Conservation (phyloP, 1,140 invertebrate species). For the Drosophila insularis region DNA sequence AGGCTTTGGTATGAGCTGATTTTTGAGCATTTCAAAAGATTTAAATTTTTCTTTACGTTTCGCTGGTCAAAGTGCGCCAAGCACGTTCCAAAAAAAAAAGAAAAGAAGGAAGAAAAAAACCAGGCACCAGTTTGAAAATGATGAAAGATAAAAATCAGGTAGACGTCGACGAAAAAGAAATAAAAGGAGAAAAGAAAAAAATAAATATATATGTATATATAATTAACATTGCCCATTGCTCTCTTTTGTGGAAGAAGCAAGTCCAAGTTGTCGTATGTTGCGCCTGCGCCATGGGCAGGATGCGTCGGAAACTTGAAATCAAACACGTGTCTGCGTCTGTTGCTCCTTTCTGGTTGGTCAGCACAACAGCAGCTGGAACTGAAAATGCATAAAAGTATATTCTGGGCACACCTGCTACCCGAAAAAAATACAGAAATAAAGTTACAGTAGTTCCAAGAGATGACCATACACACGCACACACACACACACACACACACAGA, state of each 20-base stretch:
- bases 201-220: slow-evolving; percentile 41
- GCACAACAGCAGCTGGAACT: slow-evolving; percentile 56
- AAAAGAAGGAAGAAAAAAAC: slow-evolving; percentile 50
- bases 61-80: slow-evolving; percentile 60
- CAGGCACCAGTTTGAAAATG: slow-evolving; percentile 60
- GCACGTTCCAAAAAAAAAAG: slow-evolving; percentile 77
- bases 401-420: slow-evolving; percentile 66
- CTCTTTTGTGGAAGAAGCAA: slow-evolving; percentile 41
- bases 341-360: slow-evolving; percentile 72
- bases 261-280: slow-evolving; percentile 22
- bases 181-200: slow-evolving; percentile 36
- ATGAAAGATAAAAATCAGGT: slow-evolving; percentile 76
- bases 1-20: slow-evolving; percentile 46
- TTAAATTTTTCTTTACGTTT: slow-evolving; percentile 22
- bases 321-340: slow-evolving; percentile 74
- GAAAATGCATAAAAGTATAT: slow-evolving; percentile 14
- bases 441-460: slow-evolving; percentile 61
- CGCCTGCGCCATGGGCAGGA: slow-evolving; percentile 61
- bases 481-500: slow-evolving; percentile 11
- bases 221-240: slow-evolving; percentile 61
- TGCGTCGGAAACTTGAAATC: slow-evolving; percentile 76
- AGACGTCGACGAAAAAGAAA: slow-evolving; percentile 47
- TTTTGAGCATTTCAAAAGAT: slow-evolving; percentile 52
- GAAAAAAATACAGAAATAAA: slow-evolving; percentile 60
- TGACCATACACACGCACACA: slow-evolving; percentile 10